Percentiles rank a stretch among this genome's conserved stretches.
phyloP scores from a whole-genome alignment of 2,888 invertebrate species.

The Scaptomyza tumidula region DNA sequence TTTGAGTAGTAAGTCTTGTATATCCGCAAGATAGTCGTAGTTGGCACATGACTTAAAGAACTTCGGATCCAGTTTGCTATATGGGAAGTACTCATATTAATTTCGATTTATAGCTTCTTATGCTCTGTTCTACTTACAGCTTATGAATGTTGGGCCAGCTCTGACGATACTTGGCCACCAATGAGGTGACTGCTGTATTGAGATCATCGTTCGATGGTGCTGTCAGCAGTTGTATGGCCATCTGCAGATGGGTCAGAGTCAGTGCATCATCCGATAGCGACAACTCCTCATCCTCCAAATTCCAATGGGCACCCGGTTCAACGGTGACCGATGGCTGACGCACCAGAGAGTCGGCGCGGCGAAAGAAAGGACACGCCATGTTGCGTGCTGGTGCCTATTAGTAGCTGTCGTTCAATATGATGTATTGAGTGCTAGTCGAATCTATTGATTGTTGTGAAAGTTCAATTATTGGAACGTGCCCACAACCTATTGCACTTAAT shows the following conservation, averaged over 20 bases:
- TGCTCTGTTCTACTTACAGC: conserved; percentile 73
- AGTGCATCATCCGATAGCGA: conserved; percentile 84
- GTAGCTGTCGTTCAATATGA: conserved; percentile 9
- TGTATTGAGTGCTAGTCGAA: background rate
- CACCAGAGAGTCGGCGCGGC: conserved; percentile 82
- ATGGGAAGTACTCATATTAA: background rate
- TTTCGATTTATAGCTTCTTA: background rate
- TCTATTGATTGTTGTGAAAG: conserved; percentile 4
- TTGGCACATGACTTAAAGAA: conserved; percentile 82
- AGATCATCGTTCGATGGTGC: conserved; percentile 91
- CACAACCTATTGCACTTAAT: background rate
- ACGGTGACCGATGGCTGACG: conserved; percentile 83
- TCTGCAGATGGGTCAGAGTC: conserved; percentile 90
- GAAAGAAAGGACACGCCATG: conserved; percentile 85
- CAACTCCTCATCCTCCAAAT: conserved; percentile 84
- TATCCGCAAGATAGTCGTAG: conserved; percentile 84
- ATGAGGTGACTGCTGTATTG: conserved; percentile 88
- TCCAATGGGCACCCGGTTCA: conserved; percentile 81
- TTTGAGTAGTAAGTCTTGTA: conserved; percentile 83
- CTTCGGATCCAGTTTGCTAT: conserved; percentile 82
- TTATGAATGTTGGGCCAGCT: conserved; percentile 84
- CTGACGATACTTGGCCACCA: conserved; percentile 87
- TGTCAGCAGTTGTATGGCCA: conserved; percentile 92
- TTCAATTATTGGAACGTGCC: conserved; percentile 10
- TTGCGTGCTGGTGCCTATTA: conserved; percentile 55